Evolutionary conservation across 2,113 vertebrate species (phyloP), one percentile per base, ranked within the genome.

Genomic region (Speoplatyrhinus poulsoni): DNA sequence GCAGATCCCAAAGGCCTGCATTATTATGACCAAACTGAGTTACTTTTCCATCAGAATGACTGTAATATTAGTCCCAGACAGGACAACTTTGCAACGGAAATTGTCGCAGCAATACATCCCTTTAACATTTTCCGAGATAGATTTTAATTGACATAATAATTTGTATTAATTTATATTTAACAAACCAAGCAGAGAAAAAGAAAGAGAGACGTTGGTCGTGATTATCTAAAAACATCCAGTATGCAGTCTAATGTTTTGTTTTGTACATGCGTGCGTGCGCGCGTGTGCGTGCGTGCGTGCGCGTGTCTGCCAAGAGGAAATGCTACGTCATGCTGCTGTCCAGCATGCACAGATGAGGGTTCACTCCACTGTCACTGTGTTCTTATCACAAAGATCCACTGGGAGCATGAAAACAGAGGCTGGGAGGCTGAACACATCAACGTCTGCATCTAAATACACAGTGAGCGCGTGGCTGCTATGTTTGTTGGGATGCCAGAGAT

Each of bases 291-390:
- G 48, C 12, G 48, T 50, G 48, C 12, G 6, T 13, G 48, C 16
- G 54, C 16, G 70, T 76, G 60, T 79, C 72, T 75, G 74, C 60
- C 66, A 55, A 57, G 61, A 83, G 81, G 49, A 83, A 85, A 69
- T 85, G 82, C 82, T 67, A 71, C 32, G 83, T 88, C 86, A 90
- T 80, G 78, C 78, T 82, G 79, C 77, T 81, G 82, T 81, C 82
- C 68, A 60, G 68, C 74, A 64, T 76, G 76, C 65, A 69, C 76
- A 79, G 65, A 61, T 53, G 62, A 79, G 41, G 81, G 77, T 76
- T 77, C 82, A 82, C 26, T 80, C 69, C 60, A 70, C 76, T 83
- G 73, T 81, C 79, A 80, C 41, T 50, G 67, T 73, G 69, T 68
- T 64, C 77, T 81, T 63, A 77, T 69, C 26, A 33, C 53, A 65